These are phyloP conservation scores for Heliocidaris erythrogramma DNA, from an alignment of 35 echinoderm and acorn worm genomes.

Conservation along the genomic window DNA sequence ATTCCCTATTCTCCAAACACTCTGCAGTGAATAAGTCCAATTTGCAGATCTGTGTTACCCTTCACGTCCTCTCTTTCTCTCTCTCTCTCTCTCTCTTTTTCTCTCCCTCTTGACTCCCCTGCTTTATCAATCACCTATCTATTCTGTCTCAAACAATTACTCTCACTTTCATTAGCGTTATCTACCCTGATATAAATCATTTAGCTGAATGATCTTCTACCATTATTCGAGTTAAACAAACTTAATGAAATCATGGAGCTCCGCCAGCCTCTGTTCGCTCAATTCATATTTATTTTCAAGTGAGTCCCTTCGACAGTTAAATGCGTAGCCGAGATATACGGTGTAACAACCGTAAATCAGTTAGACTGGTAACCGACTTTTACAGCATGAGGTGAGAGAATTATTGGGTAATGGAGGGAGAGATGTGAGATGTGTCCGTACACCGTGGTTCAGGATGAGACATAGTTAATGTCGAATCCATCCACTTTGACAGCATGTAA, in stretches of 20 bases:
- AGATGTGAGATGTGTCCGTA: too few species aligned
- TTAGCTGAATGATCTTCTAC: not conserved
- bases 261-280: not conserved
- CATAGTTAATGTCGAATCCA: too few species aligned
- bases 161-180: not conserved
- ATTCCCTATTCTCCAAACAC: too few species aligned
- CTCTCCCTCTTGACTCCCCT: not conserved
- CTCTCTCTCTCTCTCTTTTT: too few species aligned
- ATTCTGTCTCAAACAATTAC: not conserved
- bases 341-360: not conserved
- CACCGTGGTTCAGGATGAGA: too few species aligned
- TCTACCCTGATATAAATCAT: not conserved
- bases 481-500: too few species aligned
- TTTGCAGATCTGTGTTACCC: too few species aligned
- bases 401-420: too few species aligned
- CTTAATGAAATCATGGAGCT: not conserved
- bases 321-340: not conserved
- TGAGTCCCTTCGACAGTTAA: too few species aligned
- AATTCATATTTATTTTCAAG: too few species aligned
- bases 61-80: too few species aligned
- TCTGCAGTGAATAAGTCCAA: too few species aligned
- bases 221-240: not conserved
- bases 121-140: not conserved
- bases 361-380: not conserved
- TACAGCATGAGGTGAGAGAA: not conserved